Base-by-base conservation (phyloP, 2,888 invertebrate genomes). In the Eupithecia exiguata region DNA sequence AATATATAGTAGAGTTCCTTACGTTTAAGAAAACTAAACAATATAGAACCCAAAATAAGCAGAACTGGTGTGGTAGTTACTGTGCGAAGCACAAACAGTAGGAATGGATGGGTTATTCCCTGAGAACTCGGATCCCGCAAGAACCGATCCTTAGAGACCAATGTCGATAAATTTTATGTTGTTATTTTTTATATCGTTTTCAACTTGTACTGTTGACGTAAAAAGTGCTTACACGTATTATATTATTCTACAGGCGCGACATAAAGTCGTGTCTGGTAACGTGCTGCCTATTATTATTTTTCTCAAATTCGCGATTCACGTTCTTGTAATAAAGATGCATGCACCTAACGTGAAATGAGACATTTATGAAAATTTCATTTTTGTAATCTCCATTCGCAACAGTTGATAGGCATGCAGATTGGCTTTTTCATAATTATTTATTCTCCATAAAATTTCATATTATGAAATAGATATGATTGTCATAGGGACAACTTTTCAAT, bases 221-320 rank as follows among this genome's bases (percentile, higher is more conserved):
- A n/a, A n/a, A n/a, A n/a, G n/a, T n/a, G n/a, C n/a, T n/a, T n/a
- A n/a, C n/a, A n/a, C n/a, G n/a, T n/a, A n/a, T 21, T 49, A n/a
- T 21, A 4, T 21, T 4, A 21, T 53, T 53, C 21, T 12, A 21
- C 21, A 12, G 21, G 2, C 35, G 16, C 61, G 69, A 69, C 66
- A 43, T 66, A 68, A 63, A 70, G 70, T 68, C 74, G 70, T 63
- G 70, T 74, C 70, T 36, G 38, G 16, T 58, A 65, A 49, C 1
- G 7, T 5, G 30, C 61, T 49, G 25, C 21, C 58, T 58, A 30
- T 58, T 21, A 16, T 53, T 68, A 49, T n/a, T n/a, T n/a, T 69
- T 72, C 68, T 62, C 69, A 58, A 61, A 70, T 68, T 70, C 46
- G 21, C 43, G 58, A 74, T 35, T 72, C 71, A 72, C 49, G 71